Evolutionary conservation across 1,140 invertebrate species (phyloP).

Genomic region (Physella acuta): DNA sequence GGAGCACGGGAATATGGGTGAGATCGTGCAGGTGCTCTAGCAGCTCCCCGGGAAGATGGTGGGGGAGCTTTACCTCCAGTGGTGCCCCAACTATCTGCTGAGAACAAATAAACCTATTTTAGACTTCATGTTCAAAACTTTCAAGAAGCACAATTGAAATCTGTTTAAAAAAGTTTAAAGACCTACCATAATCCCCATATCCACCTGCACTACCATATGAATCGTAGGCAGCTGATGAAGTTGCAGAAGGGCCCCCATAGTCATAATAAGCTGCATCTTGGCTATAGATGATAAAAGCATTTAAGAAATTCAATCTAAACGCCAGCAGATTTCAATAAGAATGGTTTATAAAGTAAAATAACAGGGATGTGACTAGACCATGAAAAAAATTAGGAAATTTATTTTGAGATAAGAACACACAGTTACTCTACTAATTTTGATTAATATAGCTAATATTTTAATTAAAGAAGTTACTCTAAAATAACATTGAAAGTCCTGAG

Average conservation of each 20-base stretch:
- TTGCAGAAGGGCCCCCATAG: conserved; percentile 10
- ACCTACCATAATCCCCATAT: conserved; percentile 16
- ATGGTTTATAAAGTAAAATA: not conserved
- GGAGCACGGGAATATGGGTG: conserved; percentile 8
- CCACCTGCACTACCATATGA: conserved; percentile 4
- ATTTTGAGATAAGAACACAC: no score
- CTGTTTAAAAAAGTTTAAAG: not conserved
- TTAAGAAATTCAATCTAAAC: not conserved
- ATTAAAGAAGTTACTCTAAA: no score
- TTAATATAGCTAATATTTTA: no score
- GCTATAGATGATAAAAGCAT: not conserved
- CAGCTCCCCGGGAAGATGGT: conserved; percentile 3
- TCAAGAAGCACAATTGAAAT: not conserved
- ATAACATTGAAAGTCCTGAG: no score
- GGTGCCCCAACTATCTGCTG: conserved; percentile 8
- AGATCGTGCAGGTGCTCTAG: not conserved
- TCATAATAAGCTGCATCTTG: conserved; percentile 18
- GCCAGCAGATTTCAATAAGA: not conserved
- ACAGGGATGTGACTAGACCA: no score
- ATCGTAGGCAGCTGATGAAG: not conserved
- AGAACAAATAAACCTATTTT: not conserved
- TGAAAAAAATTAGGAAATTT: no score
- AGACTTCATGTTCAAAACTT: no score
- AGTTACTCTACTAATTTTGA: no score
- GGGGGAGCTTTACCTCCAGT: conserved; percentile 10